Percentiles rank a stretch among this genome's conserved stretches.
Conservation (phyloP, 2,113 vertebrate genomes). For the Lagenorhynchus albirostris region DNA sequence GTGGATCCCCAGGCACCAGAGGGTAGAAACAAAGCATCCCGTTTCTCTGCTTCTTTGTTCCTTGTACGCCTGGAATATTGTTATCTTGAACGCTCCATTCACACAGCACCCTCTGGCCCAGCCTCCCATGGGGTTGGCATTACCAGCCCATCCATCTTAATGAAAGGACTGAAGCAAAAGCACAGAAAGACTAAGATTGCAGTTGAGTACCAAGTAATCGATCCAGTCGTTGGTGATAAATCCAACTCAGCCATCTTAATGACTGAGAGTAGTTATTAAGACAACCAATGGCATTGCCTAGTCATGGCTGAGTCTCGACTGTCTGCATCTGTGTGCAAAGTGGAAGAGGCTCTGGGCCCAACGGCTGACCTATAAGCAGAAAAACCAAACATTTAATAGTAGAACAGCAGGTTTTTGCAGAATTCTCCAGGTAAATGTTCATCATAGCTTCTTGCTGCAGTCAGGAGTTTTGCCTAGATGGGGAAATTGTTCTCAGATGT, state of each 20-base stretch:
- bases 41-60: neutral
- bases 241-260: slow-evolving; percentile 26
- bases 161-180: neutral
- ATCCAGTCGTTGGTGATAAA: neutral
- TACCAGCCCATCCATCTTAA: slow-evolving; percentile 19
- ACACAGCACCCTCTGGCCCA: neutral
- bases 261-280: slow-evolving; percentile 26
- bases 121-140: neutral
- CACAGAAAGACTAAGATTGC: neutral
- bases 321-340: neutral
- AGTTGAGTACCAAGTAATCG: neutral
- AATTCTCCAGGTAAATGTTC: neutral
- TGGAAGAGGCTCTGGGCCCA: neutral
- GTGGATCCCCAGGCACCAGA: fast-evolving
- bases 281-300: neutral
- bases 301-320: neutral
- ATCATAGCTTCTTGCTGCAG: neutral
- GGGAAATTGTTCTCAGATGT: neutral
- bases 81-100: neutral
- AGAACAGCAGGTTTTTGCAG: neutral
- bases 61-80: neutral
- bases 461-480: neutral
- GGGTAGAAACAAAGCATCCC: neutral
- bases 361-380: neutral
- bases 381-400: neutral